Evolutionary conservation across 2,113 vertebrate species (phyloP), one percentile per base, ranked within the genome.

Genomic region (Narcine bancroftii): DNA sequence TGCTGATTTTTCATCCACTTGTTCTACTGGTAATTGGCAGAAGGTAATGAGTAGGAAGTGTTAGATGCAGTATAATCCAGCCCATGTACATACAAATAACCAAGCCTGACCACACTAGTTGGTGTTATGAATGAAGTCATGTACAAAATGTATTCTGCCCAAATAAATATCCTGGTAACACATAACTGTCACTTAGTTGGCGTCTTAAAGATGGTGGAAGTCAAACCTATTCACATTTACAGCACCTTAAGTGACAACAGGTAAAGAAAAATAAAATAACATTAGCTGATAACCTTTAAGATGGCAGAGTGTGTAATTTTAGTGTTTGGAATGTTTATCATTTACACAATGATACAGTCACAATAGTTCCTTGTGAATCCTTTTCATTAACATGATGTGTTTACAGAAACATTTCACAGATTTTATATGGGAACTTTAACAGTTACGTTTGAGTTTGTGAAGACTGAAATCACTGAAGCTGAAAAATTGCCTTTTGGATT

Each of bases 261-360:
- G 19, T 89, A 15, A 89, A 60, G 19, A 45, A 89, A 89, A 66
- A 45, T n/a, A n/a, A 24, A 10, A 47, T 33, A 85, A 85, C 1
- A 56, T 85, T 85, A 65, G 33, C 66, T 47, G 39, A 17, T 91
- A 42, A 91, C 66, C 63, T 65, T 11, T 69, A 91, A 91, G 65
- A 65, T 89, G 50, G 33, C 56, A 39, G 2, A 36, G 26, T 91
- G 26, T 66, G 33, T 17, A 69, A 39, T 47, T 47, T 69, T 45
- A 33, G 42, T 45, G 89, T 69, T 69, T 45, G 89, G 89, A 91
- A 91, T 91, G 89, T 91, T 69, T 89, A 66, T 33, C 24, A 45
- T 89, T 42, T 65, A 39, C 56, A 65, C 36, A 63, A 13, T 17
- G 13, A 65, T 65, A 89, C 26, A 42, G 17, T 66, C 42, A 66